Evolutionary conservation across 2,113 vertebrate genomes (phyloP).

Genomic region (Monarcha castaneiventris): DNA sequence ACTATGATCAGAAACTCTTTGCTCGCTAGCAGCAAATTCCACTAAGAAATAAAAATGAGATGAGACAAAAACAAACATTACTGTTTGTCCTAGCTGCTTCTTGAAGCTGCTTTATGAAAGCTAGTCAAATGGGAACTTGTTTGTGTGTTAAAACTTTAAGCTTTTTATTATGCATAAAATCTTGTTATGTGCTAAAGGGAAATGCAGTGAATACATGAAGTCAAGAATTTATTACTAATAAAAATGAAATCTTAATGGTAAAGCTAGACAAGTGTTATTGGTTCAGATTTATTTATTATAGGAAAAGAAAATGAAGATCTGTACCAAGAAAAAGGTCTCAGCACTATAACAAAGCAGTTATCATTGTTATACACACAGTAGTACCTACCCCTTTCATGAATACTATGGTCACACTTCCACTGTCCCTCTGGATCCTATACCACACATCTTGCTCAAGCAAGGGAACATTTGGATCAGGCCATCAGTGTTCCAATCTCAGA

Average conservation of each 20-base stretch:
- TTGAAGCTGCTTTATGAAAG: not conserved
- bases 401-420: accelerated
- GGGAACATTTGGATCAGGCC: not conserved
- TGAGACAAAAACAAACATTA: not conserved
- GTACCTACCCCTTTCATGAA: not conserved
- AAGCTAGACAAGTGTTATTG: not conserved
- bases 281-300: not conserved
- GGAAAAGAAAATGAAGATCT: not conserved
- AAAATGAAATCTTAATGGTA: not conserved
- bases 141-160: not conserved
- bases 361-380: not conserved
- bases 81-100: not conserved
- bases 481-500: not conserved
- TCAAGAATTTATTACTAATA: not conserved
- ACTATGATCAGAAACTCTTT: not conserved
- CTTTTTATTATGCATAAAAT: not conserved
- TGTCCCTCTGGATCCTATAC: accelerated
- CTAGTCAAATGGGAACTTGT: not conserved
- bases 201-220: not conserved
- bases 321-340: not conserved
- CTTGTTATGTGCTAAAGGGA: not conserved
- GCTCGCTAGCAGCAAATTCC: not conserved
- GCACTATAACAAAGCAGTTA: not conserved
- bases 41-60: not conserved
- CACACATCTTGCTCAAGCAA: not conserved